Percentiles rank a stretch among this genome's conserved stretches.
Evolutionary conservation across 64 coral and sea anemone species (phyloP).

Genomic region (Porites australiensis): DNA sequence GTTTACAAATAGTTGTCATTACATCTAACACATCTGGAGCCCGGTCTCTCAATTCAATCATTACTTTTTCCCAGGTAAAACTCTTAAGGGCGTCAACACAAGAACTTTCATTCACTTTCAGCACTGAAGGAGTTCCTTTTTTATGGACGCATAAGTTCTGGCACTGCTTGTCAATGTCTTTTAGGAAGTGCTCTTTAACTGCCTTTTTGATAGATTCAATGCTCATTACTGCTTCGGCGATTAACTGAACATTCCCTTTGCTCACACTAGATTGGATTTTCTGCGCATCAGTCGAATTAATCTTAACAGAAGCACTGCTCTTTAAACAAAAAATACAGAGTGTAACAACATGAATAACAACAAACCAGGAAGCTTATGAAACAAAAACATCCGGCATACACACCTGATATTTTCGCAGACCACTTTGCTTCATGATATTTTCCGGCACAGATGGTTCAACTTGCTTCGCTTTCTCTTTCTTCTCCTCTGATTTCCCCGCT

Average conservation of each 20-base stretch:
- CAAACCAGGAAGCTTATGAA: neutral
- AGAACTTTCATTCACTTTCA: neutral
- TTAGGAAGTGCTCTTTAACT: slow-evolving; percentile 8
- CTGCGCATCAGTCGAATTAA: slow-evolving; percentile 14
- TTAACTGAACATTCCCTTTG: slow-evolving; percentile 3
- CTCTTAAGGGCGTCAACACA: neutral
- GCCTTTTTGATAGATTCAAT: neutral
- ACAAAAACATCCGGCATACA: neutral
- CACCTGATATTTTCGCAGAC: neutral
- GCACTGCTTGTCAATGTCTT: slow-evolving; percentile 24
- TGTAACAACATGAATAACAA: neutral
- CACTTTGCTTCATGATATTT: neutral
- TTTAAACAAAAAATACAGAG: neutral
- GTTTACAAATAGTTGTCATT: slow-evolving; percentile 13
- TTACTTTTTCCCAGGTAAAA: slow-evolving; percentile 29
- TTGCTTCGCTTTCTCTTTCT: neutral
- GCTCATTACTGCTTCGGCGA: slow-evolving; percentile 13
- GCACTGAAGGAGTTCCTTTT: slow-evolving; percentile 12
- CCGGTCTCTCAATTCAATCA: slow-evolving; percentile 36
- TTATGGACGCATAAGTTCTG: slow-evolving; percentile 2
- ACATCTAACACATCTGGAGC: slow-evolving; percentile 19
- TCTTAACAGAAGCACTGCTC: neutral
- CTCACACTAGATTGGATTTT: neutral
- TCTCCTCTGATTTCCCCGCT: neutral
- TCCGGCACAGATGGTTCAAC: neutral